Evolutionary conservation across 2,888 invertebrate genomes (phyloP), one percentile per base, ranked within the genome.

Genomic region (Leptopilina syphax): DNA sequence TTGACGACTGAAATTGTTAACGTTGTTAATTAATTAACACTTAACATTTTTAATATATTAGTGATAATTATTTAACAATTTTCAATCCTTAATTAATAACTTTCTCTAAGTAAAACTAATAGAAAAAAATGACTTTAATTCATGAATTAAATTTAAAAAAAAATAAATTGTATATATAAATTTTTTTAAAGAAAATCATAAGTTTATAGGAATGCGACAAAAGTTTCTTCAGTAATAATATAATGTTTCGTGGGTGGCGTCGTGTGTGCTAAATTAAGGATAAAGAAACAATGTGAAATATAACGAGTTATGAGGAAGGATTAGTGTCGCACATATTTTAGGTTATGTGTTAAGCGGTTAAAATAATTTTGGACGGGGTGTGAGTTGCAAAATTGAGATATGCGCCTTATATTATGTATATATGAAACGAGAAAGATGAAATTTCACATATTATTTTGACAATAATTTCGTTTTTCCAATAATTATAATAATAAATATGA

Each of bases 261-360:
- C 41, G 27, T n/a, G n/a, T 41, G n/a, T 41, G 70, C 50, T 70
- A 54, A 54, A 54, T 13, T 70, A 54, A 70, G 27, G 54, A 54
- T 70, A 54, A 70, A 70, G 70, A 70, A 50, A 70, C 70, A 50
- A 63, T 73, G 57, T 34, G 54, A 41, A 34, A 9, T 34, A 47
- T 70, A 70, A 73, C 73, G 57, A 73, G 73, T 73, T 34, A 73
- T 27, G 57, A 57, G 73, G 41, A 57, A 54, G 34, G n/a, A 73
- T 34, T 73, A 73, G 54, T 57, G 41, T 57, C 7, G 44, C 44
- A 57, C 54, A 57, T 57, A 73, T 63, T 63, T 54, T 34, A 73
- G 34, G 41, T 73, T 57, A 73, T 73, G 73, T 27, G 34, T 73
- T 57, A 41, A 73, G 73, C 73, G 57, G 57, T 73, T 57, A 73